Percentiles rank a stretch among this genome's conserved stretches.
Evolutionary conservation across 2,797 vertebrate species (phyloP).

Genomic region (Pyrocephalus nanus): DNA sequence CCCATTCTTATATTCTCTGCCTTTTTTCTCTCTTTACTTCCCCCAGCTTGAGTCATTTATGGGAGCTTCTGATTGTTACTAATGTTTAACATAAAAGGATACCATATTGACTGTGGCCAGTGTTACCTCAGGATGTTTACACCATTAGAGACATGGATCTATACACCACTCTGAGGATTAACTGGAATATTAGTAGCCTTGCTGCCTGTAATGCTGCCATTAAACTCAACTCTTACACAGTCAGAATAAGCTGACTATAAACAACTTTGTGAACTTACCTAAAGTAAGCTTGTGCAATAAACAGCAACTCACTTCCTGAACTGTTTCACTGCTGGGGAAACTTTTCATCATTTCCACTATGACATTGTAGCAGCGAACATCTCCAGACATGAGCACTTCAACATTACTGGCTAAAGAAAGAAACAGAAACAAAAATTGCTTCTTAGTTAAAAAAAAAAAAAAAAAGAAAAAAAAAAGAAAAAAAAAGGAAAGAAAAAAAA

Average conservation of each 20-base stretch:
- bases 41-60: fast-evolving
- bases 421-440: slow-evolving; percentile 10
- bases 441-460: background rate
- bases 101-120: background rate
- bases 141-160: background rate
- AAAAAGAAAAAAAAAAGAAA: fast-evolving
- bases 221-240: background rate
- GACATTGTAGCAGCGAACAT: slow-evolving; percentile 88
- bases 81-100: background rate
- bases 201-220: background rate
- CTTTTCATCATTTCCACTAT: slow-evolving; percentile 83
- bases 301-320: slow-evolving; percentile 91
- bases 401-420: slow-evolving; percentile 86
- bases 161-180: background rate
- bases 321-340: slow-evolving; percentile 81
- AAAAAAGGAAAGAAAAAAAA: background rate
- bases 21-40: background rate
- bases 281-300: slow-evolving; percentile 87
- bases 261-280: slow-evolving; percentile 78
- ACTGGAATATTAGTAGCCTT: background rate
- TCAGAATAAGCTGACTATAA: background rate
- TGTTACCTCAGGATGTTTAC: background rate
- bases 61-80: background rate
- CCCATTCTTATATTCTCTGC: background rate
- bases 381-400: slow-evolving; percentile 95